phyloP scores from a whole-genome alignment of 2,113 vertebrate genomes.

The Cyanoliseus patagonus region DNA sequence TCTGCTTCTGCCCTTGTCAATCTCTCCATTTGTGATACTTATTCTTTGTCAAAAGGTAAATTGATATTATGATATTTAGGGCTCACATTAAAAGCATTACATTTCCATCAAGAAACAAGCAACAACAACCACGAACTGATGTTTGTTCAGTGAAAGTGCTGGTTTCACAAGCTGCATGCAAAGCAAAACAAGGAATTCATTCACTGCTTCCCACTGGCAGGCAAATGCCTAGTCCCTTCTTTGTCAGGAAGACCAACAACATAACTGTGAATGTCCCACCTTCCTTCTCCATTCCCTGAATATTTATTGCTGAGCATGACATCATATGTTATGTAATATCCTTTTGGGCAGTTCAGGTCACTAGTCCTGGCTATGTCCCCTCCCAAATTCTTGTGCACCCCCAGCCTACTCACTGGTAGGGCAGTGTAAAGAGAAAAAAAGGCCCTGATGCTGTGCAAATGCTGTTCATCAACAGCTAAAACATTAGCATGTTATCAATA shows the following conservation, averaged over 20 bases:
- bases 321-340: not conserved
- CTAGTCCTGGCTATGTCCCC: not conserved
- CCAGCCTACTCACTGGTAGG: not conserved
- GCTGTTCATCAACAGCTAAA: not conserved
- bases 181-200: not conserved
- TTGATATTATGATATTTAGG: not conserved
- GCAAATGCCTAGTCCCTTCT: not conserved
- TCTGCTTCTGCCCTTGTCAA: not conserved
- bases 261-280: not conserved
- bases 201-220: not conserved
- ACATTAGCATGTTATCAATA: accelerated
- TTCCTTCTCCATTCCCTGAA: not conserved
- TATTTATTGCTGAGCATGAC: not conserved
- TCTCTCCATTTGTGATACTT: not conserved
- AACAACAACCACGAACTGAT: not conserved
- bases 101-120: not conserved
- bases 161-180: not conserved
- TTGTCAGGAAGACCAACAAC: not conserved
- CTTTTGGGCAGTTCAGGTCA: not conserved
- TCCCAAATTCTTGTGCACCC: not conserved
- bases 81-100: not conserved
- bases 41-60: not conserved
- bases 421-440: not conserved
- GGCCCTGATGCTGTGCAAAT: not conserved
- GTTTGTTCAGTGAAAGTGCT: not conserved